A percentile compares a stretch with the other conserved stretches of the same genome.
phyloP scores from a whole-genome alignment of 2,113 vertebrate species.

The Etheostoma cragini region DNA sequence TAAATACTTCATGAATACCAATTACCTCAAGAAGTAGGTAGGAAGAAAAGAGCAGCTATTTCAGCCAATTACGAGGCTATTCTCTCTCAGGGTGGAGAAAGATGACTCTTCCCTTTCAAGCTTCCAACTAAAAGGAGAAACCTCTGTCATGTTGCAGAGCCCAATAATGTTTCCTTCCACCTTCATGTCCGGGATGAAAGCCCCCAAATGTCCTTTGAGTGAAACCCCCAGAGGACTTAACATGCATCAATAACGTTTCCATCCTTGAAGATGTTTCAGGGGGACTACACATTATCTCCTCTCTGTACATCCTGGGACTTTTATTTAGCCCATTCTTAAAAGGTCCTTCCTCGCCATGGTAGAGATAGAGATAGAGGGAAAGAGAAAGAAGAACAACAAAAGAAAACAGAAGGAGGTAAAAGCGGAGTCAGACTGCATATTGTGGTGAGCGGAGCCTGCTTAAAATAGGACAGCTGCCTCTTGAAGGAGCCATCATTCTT shows the following conservation, averaged over 20 bases:
- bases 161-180: constrained; percentile 79
- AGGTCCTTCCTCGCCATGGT: constrained; percentile 48
- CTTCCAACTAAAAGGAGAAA: constrained; percentile 59
- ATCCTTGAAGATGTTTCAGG: constrained; percentile 76
- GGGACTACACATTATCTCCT: constrained; percentile 69
- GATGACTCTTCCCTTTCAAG: constrained; percentile 71
- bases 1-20: constrained; percentile 83
- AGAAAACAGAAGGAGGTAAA: constrained; percentile 23
- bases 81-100: constrained; percentile 65
- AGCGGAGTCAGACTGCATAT: constrained; percentile 45
- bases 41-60: constrained; percentile 63
- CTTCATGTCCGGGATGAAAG: constrained; percentile 83
- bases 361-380: constrained; percentile 39
- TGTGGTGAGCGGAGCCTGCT: constrained; percentile 50
- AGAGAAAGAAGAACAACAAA: constrained; percentile 55
- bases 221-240: constrained; percentile 78
- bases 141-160: constrained; percentile 74
- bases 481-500: constrained; percentile 75
- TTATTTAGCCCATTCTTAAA: constrained; percentile 60
- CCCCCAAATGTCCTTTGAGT: constrained; percentile 78
- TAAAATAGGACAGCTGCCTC: constrained; percentile 78
- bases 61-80: constrained; percentile 73
- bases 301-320: constrained; percentile 53
- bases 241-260: constrained; percentile 80
- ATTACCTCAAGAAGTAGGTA: constrained; percentile 71